These are phyloP conservation scores for Cylindroiulus punctatus DNA, from an alignment of 2,888 invertebrate genomes.

Conservation along the genomic window DNA sequence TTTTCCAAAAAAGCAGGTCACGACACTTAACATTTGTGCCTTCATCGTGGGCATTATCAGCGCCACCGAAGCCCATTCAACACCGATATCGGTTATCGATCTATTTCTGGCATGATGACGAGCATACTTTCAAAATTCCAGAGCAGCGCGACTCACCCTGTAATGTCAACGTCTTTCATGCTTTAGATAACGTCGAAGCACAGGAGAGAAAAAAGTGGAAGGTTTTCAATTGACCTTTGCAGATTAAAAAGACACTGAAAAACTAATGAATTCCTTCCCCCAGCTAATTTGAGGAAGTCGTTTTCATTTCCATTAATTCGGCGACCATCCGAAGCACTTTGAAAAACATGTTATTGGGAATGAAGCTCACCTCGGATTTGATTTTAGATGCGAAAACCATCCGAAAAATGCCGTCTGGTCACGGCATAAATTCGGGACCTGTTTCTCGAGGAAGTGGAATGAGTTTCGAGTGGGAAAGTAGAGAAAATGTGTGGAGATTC, in stretches of 20 bases:
- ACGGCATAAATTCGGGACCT: neutral
- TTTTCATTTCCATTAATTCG: neutral
- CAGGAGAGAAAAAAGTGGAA: conserved; percentile 3
- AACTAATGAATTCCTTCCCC: neutral
- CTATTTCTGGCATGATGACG: no score
- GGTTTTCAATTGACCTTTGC: neutral
- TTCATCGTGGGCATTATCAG: neutral
- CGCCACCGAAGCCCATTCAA: neutral
- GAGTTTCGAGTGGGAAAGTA: neutral
- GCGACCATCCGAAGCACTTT: neutral
- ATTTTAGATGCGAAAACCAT: neutral
- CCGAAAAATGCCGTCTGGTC: neutral
- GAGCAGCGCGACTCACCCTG: neutral
- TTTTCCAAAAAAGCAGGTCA: neutral
- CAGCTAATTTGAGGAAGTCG: neutral
- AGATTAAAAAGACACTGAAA: conserved; percentile 17
- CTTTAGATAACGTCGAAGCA: neutral
- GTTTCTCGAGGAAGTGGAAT: neutral
- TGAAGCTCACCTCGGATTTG: neutral
- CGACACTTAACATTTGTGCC: neutral
- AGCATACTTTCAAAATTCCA: no score
- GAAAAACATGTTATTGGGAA: neutral
- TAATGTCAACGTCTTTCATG: conserved; percentile 31
- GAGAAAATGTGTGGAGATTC: neutral
- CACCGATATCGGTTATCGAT: neutral